Evolutionary conservation across 1,140 invertebrate genomes (phyloP).

Genomic region (Globodera rostochiensis): DNA sequence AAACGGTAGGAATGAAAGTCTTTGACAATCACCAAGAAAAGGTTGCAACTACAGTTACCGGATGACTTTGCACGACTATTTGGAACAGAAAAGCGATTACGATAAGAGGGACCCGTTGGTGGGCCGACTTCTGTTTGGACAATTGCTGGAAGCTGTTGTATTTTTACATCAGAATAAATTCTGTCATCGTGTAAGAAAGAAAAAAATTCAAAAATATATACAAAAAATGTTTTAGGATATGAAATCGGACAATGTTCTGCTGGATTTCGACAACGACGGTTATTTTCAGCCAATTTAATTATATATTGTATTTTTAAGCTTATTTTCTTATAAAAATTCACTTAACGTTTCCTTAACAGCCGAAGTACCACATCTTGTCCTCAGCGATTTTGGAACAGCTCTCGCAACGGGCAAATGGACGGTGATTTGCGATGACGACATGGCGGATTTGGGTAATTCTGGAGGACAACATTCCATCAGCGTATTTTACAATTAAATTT

Average conservation of each 20-base stretch:
- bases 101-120: neutral
- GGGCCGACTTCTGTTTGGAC: constrained; percentile 49
- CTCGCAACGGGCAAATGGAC: constrained; percentile 32
- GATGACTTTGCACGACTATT: constrained; percentile 51
- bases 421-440: constrained; percentile 40
- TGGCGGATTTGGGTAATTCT: constrained; percentile 34
- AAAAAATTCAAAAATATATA: constrained; percentile 3
- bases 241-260: constrained; percentile 48
- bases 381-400: constrained; percentile 51
- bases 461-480: neutral
- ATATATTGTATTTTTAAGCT: constrained; percentile 10
- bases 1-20: constrained; percentile 37
- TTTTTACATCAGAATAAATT: constrained; percentile 45
- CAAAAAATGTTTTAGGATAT: constrained; percentile 31
- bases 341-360: constrained; percentile 10
- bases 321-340: constrained; percentile 20
- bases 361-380: constrained; percentile 51
- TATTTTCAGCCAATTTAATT: neutral
- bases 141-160: constrained; percentile 53
- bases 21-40: constrained; percentile 5
- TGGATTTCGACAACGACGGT: constrained; percentile 52
- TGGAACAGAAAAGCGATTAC: constrained; percentile 46
- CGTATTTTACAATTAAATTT: neutral
- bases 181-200: constrained; percentile 45
- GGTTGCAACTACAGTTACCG: constrained; percentile 37